Percentiles rank a stretch among this genome's conserved stretches.
phyloP scores from a whole-genome alignment of 2,113 vertebrate species.

The Cathartes aura region DNA sequence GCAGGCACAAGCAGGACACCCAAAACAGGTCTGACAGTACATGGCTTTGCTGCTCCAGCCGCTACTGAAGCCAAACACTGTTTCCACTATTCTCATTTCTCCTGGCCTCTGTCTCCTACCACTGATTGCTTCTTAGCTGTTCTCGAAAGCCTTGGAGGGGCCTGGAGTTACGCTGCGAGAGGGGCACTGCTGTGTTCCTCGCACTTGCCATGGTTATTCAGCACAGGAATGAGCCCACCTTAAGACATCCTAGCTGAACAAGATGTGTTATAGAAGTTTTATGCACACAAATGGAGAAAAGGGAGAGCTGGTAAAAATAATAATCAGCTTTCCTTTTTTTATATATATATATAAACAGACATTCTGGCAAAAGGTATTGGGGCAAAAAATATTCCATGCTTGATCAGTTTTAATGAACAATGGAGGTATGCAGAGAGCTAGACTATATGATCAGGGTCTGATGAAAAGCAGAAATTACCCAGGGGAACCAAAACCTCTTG shows the following conservation, averaged over 20 bases:
- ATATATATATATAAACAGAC: neutral
- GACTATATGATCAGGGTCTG: neutral
- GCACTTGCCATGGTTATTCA: neutral
- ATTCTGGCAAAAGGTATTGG: neutral
- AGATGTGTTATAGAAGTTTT: neutral
- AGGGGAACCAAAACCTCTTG: neutral
- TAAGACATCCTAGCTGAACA: neutral
- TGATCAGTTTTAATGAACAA: neutral
- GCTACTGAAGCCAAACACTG: neutral
- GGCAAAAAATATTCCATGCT: neutral
- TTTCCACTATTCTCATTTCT: neutral
- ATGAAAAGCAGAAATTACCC: slow-evolving; percentile 38
- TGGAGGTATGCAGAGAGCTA: neutral
- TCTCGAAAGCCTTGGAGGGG: neutral
- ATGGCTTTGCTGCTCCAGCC: neutral
- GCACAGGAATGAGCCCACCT: neutral
- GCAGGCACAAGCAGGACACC: neutral
- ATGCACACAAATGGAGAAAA: neutral
- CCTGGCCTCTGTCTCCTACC: neutral
- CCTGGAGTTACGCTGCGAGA: rapidly evolving
- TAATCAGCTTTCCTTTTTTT: neutral
- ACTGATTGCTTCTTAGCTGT: neutral
- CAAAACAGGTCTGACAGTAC: no score
- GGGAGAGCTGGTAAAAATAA: neutral
- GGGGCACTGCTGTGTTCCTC: neutral